A percentile compares a stretch with the other conserved stretches of the same genome.
phyloP scores from a whole-genome alignment of 2,797 vertebrate genomes.

The Hyperoplus lanceolatus region DNA sequence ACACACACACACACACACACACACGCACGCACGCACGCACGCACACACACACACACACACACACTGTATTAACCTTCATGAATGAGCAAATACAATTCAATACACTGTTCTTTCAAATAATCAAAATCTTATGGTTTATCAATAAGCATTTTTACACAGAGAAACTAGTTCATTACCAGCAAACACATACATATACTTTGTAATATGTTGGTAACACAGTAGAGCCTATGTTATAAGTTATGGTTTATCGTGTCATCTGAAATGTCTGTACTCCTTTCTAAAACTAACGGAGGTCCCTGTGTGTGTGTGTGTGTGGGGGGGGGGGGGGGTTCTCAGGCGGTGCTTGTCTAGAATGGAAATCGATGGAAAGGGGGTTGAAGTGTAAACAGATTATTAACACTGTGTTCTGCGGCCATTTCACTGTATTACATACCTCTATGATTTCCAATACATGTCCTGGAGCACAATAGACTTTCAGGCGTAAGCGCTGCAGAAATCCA shows the following conservation, averaged over 20 bases:
- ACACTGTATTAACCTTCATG: not conserved
- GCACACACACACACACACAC: not conserved
- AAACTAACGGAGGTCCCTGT: slow-evolving; percentile 44
- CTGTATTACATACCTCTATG: slow-evolving; percentile 80
- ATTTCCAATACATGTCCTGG: slow-evolving; percentile 76
- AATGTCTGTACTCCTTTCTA: slow-evolving; percentile 25
- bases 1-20: too few relatives aligned
- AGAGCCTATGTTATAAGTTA: not conserved
- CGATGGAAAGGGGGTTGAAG: slow-evolving; percentile 73
- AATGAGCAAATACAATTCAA: not conserved
- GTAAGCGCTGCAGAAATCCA: slow-evolving; percentile 79
- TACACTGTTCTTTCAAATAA: not conserved
- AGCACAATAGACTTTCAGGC: slow-evolving; percentile 78
- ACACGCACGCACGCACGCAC: too few relatives aligned
- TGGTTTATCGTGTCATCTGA: slow-evolving; percentile 16
- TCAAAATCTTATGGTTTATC: not conserved
- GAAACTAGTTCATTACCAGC: not conserved
- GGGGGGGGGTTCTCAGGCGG: slow-evolving; percentile 43
- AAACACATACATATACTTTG: slow-evolving; percentile 6
- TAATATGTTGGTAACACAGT: not conserved
- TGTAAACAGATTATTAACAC: slow-evolving; percentile 82
- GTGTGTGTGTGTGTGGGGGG: not conserved
- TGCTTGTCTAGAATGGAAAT: slow-evolving; percentile 71
- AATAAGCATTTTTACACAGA: not conserved
- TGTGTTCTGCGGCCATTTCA: slow-evolving; percentile 73